These are phyloP conservation scores for Chlorops oryzae DNA, from an alignment of 1,140 invertebrate genomes.

Conservation along the genomic window DNA sequence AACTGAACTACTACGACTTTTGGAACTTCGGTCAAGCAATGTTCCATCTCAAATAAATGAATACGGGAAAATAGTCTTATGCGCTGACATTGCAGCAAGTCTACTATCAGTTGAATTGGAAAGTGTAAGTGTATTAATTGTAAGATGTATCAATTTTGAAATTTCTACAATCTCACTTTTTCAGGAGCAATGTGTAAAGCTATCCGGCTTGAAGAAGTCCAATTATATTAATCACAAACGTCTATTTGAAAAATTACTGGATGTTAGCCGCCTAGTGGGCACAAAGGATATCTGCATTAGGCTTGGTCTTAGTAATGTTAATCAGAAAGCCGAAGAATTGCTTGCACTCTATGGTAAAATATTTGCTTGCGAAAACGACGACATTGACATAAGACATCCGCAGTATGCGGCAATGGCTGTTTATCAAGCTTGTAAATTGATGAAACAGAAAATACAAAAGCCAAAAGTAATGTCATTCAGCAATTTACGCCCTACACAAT, in stretches of 20 bases:
- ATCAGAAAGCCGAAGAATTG: slow-evolving; percentile 42
- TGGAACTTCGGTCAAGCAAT: slow-evolving; percentile 39
- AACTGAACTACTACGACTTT: slow-evolving; percentile 32
- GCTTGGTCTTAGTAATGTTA: slow-evolving; percentile 39
- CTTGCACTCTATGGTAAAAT: slow-evolving; percentile 34
- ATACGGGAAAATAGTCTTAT: slow-evolving; percentile 41
- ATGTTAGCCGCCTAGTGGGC: slow-evolving; percentile 41
- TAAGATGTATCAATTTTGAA: neutral
- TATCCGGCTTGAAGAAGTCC: slow-evolving; percentile 43
- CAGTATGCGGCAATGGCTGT: slow-evolving; percentile 49
- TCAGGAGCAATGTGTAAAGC: slow-evolving; percentile 42
- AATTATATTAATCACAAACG: slow-evolving; percentile 46
- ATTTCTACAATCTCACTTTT: neutral
- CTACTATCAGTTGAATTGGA: slow-evolving; percentile 32
- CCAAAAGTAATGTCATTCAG: slow-evolving; percentile 42
- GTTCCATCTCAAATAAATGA: slow-evolving; percentile 39
- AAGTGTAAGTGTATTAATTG: slow-evolving; percentile 13
- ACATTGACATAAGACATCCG: slow-evolving; percentile 42
- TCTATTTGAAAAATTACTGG: slow-evolving; percentile 46
- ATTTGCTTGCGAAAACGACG: slow-evolving; percentile 23
- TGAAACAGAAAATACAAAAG: slow-evolving; percentile 43
- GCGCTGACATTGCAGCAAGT: slow-evolving; percentile 30
- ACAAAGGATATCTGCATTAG: slow-evolving; percentile 48
- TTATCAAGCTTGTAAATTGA: slow-evolving; percentile 46
- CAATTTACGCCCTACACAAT: slow-evolving; percentile 45